A percentile compares a stretch with the other conserved stretches of the same genome.
Evolutionary conservation across 2,888 invertebrate species (phyloP).

Genomic region (Drosophila parthenogenetica): DNA sequence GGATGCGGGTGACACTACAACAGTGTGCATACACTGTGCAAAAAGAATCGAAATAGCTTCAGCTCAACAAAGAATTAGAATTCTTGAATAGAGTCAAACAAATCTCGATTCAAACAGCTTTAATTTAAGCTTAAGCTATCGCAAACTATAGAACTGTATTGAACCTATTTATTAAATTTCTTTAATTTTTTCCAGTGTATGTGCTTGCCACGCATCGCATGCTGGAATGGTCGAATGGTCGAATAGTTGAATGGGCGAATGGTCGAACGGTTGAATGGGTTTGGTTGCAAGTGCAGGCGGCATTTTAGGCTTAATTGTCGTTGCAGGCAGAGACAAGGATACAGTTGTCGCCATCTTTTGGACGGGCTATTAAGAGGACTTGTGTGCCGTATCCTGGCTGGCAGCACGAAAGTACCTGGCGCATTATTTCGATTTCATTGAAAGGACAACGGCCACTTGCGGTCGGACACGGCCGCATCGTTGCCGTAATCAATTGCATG

Average conservation of each 20-base stretch:
- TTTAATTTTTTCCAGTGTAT: neutral
- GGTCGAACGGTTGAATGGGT: neutral
- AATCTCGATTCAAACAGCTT: too few species aligned
- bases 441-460: slow-evolving; percentile 43
- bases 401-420: slow-evolving; percentile 44
- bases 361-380: slow-evolving; percentile 40
- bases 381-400: slow-evolving; percentile 2
- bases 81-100: too few species aligned
- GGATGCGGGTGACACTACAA: neutral
- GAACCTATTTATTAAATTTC: too few species aligned
- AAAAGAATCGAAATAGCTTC: too few species aligned
- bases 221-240: slow-evolving; percentile 12
- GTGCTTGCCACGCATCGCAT: slow-evolving; percentile 18
- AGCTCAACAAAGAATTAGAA: too few species aligned
- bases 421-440: slow-evolving; percentile 63
- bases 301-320: slow-evolving; percentile 59
- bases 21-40: neutral
- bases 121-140: too few species aligned
- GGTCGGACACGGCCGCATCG: slow-evolving; percentile 42
- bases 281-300: slow-evolving; percentile 24
- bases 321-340: slow-evolving; percentile 34
- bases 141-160: too few species aligned
- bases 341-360: slow-evolving; percentile 39
- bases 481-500: slow-evolving; percentile 77
- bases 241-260: slow-evolving; percentile 9